Evolutionary conservation across 2,888 invertebrate species (phyloP), one percentile per base, ranked within the genome.

Genomic region (Sesia bembeciformis): DNA sequence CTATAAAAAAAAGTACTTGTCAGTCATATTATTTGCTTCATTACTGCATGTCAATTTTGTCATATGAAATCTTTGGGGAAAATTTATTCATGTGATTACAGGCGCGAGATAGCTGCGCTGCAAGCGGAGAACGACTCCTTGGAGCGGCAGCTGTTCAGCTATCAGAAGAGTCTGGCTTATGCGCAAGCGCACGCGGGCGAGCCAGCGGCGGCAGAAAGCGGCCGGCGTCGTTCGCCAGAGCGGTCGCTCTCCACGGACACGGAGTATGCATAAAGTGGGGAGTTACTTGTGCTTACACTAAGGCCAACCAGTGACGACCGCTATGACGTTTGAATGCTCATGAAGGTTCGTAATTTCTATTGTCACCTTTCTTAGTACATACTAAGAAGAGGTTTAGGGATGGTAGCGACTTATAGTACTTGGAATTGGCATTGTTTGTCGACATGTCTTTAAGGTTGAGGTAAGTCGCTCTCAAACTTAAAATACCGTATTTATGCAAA

Each of bases 81-180:
- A 1, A 23, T 2, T 23, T 23, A 23, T 23, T 23, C 23, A 23
- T 23, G 56, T 65, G 58, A 65, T 88, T 86, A 7, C 89, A 94
- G 94, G 72, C 92, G 94, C 52, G 96, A 96, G 78, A 94, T 96
- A 61, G 90, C 92, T 60, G 94, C 93, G 6, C 90, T 96, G 53
- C 95, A 95, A 76, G 93, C 94, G n/a, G 96, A 96, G 80, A 96
- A 96, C 78, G 94, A 94, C 79, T 93, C 93, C 59, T 88, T 96
- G 68, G 96, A 96, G 83, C 90, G 95, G 64, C 95, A 96, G 79
- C 83, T 96, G 61, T 94, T 95, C 88, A 94, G 94, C 79, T 95
- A 95, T 76, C 95, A 96, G 82, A 93, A 94, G 80, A 94, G 94
- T 72, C 90, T 95, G 60, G 93, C 94, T 52, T 93, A 91, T 68